Base-by-base conservation (phyloP, 2,113 vertebrate genomes). In the Nesogale talazaci region DNA sequence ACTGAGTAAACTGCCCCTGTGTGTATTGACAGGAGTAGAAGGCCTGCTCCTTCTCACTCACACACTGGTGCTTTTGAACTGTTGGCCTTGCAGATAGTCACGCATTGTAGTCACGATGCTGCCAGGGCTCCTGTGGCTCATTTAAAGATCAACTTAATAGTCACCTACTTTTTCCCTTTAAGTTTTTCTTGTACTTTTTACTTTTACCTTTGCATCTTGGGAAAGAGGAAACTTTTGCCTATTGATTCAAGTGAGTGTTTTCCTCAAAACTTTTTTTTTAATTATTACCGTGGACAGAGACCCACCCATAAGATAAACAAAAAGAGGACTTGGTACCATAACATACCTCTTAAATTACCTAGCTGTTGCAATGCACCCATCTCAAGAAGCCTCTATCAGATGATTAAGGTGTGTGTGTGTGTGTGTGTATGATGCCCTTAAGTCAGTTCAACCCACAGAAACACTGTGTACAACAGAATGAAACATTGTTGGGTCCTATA, bases 61-160 rank as follows among this genome's bases (percentile, higher is more conserved):
- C 9, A 52, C 9, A 52, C 46, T 52, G 46, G 46, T 52, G 46
- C 9, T 11, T 52, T 52, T 52, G 46, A 52, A 52, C 46, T 52
- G 46, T 12, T 52, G 46, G 14, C 46, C 46, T 52, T 11, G 46
- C 46, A 52, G 46, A 52, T 52, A 52, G 46, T 12, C 10, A 12
- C 46, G 2, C 46, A 52, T 9, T 52, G 46, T 52, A 52, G 10
- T 12, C 14, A 52, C 46, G 10, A 11, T 52, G 46, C 46, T 12
- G 14, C 9, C 46, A 52, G 46, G 10, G 46, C 46, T 52, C 46
- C 46, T 52, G 46, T 52, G 38, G 0, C 46, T 34, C 38, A 75
- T 88, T 85, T 90, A 34, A 70, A 79, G 46, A 65, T 75, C 61
- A 86, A 46, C n/a, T 82, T 78, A 75, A 84, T 69, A 52, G 23